Evolutionary conservation across 2,888 invertebrate species (phyloP).

Genomic region (Epirrita christyi): DNA sequence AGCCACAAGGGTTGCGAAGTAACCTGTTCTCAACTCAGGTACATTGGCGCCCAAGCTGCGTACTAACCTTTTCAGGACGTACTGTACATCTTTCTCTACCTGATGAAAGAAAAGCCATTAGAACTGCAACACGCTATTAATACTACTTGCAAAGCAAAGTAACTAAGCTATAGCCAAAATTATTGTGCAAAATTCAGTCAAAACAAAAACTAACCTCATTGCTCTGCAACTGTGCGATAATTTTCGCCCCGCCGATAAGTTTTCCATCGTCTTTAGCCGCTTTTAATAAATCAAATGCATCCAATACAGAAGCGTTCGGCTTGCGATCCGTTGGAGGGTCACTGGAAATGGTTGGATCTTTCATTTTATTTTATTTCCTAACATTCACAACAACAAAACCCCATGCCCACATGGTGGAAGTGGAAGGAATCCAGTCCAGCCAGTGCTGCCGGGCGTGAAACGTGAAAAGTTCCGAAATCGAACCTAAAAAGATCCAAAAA

Average conservation of each 20-base stretch:
- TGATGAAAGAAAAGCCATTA: constrained; percentile 53
- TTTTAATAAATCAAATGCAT: constrained; percentile 73
- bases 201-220: constrained; percentile 68
- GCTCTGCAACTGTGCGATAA: constrained; percentile 66
- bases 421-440: no score
- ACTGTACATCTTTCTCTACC: constrained; percentile 86
- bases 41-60: constrained; percentile 89
- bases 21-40: constrained; percentile 86
- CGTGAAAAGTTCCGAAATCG: no score
- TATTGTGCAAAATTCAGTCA: constrained; percentile 15
- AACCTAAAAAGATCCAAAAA: no score
- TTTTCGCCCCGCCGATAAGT: constrained; percentile 71
- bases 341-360: constrained; percentile 53
- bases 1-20: constrained; percentile 88
- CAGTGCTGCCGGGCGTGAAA: no score
- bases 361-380: constrained; percentile 55
- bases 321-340: constrained; percentile 49
- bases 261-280: constrained; percentile 66
- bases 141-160: neutral
- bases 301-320: constrained; percentile 69
- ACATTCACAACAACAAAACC: constrained; percentile 39
- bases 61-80: constrained; percentile 88
- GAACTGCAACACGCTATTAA: neutral
- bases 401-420: no score
- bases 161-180: neutral